These are phyloP conservation scores for Morus bassanus DNA, from an alignment of 2,797 vertebrate species.

Conservation along the genomic window DNA sequence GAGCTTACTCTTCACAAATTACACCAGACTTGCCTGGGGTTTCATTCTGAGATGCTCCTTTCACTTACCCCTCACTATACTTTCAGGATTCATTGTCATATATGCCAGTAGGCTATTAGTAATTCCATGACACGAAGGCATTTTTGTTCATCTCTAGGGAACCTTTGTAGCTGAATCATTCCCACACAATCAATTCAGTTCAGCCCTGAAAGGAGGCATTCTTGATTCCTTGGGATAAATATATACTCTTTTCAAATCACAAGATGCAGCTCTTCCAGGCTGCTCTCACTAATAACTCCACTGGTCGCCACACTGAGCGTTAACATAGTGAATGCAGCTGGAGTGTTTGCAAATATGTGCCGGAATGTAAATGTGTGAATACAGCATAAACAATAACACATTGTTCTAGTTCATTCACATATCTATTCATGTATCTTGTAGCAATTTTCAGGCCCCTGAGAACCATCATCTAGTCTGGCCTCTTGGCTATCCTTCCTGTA, in stretches of 20 bases:
- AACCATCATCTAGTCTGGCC: not conserved
- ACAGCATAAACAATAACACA: slow-evolving; percentile 47
- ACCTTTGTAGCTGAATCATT: slow-evolving; percentile 61
- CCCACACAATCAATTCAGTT: slow-evolving; percentile 66
- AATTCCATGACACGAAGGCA: slow-evolving; percentile 53
- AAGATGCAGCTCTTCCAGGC: slow-evolving; percentile 49
- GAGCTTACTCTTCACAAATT: slow-evolving; percentile 5
- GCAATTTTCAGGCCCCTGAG: slow-evolving; percentile 51
- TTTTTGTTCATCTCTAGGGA: slow-evolving; percentile 68
- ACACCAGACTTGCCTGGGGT: slow-evolving; percentile 8
- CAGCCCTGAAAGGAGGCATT: slow-evolving; percentile 57
- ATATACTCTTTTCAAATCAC: slow-evolving; percentile 61
- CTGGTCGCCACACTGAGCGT: slow-evolving; percentile 30
- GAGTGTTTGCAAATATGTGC: slow-evolving; percentile 63
- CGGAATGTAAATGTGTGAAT: slow-evolving; percentile 59
- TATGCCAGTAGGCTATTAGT: slow-evolving; percentile 62
- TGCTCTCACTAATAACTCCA: slow-evolving; percentile 29
- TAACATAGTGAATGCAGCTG: slow-evolving; percentile 52
- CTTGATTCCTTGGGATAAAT: slow-evolving; percentile 64
- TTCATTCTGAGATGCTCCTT: slow-evolving; percentile 46
- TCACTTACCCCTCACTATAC: slow-evolving; percentile 33
- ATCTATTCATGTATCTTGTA: slow-evolving; percentile 49
- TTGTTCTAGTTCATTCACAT: slow-evolving; percentile 53
- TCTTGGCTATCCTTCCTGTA: not conserved
- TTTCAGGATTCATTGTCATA: slow-evolving; percentile 61